Percentiles rank a stretch among this genome's conserved stretches.
Evolutionary conservation across 2,113 vertebrate species (phyloP).

Genomic region (Xenopus tropicalis): UCB_Xtro_10.0 CM004450.2:97900001-97900500

Average conservation of each 20-base stretch:
- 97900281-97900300: too few species aligned
- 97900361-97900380: too few species aligned
- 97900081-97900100: constrained; percentile 70
- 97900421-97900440: too few species aligned
- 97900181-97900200: neutral
- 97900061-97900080: constrained; percentile 72
- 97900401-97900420: too few species aligned
- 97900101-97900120: constrained; percentile 68
- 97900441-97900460: too few species aligned
- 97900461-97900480: too few species aligned
- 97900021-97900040: constrained; percentile 85
- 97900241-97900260: neutral
- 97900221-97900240: neutral
- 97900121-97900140: constrained; percentile 78
- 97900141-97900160: constrained; percentile 64
- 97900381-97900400: too few species aligned
- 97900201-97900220: neutral
- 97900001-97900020: neutral
- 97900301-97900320: too few species aligned
- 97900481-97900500: too few species aligned
- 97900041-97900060: constrained; percentile 82
- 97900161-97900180: neutral
- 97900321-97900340: too few species aligned
- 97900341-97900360: too few species aligned
- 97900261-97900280: too few species aligned